Base-by-base conservation (phyloP, 2,113 vertebrate genomes). In the Heteronetta atricapilla region DNA sequence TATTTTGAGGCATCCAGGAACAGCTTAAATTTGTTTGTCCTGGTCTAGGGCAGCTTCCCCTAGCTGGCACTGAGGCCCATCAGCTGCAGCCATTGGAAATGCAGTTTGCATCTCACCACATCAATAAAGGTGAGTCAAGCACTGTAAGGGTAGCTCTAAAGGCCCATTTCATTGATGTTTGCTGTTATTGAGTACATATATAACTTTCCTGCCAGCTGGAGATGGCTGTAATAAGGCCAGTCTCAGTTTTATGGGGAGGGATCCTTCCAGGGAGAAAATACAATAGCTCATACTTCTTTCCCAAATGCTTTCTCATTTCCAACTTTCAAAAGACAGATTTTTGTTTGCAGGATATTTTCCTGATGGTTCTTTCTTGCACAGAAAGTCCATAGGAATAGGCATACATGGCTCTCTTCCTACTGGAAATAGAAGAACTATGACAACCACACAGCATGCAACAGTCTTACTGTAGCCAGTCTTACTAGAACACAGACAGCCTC, bases 161-260 rank as follows among this genome's bases (percentile, higher is more conserved):
- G 91, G 69, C 84, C 96, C 75, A 58, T 90, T 94, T 96, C 89
- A 74, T 91, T 93, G 89, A 94, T 91, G 46, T 77, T 93, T 93
- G 69, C 68, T 97, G 63, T 89, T 93, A 94, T 55, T 91, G 85
- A 87, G 86, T 64, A 88, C 48, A 88, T 90, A 91, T 52, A 79
- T 94, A 89, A 92, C 81, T 89, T 91, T 66, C 2, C 82, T 95
- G 86, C 58, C 82, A 89, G 93, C 62, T 91, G 87, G 62, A 94
- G 75, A 82, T 53, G 59, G 48, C 78, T 89, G 74, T 87, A 92
- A 95, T 92, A 89, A 91, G 94, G 82, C 66, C 78, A 85, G n/a
- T 31, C 72, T 73, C 55, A 79, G 59, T 73, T 82, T 82, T 74
- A 76, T 10, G 33, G 26, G 60, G n/a, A 82, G 8, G 2, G 50